Base-by-base conservation (phyloP, 2,888 invertebrate species). In the Eledone cirrhosa region DNA sequence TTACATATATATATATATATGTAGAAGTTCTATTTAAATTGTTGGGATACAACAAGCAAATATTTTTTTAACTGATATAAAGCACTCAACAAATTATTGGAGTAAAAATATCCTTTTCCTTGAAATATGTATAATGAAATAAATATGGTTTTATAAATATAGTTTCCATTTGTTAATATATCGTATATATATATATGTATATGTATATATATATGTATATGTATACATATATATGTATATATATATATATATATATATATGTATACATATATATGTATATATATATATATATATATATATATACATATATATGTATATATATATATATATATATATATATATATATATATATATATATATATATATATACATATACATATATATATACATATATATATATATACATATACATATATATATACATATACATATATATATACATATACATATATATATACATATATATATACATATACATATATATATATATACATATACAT, bases 391-490 rank as follows among this genome's bases (percentile, higher is more conserved):
- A 59, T 4, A 7, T 4, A 59, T 4, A 59, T 4, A 59, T 4
- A 59, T 4, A 59, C 2, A 59, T 4, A 59, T 4, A 59, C 2
- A 59, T 4, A 59, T 4, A 59, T 4, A 59, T 7, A 59, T 4
- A 59, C 2, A 59, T 4, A 59, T 4, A 59, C 2, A 59, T 4
- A 59, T 4, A 59, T 4, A 59, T 4, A 59, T 4, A 59, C 59
- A 59, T 24, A 59, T 24, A 59, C 59, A 59, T 24, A 59, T 24
- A 59, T 24, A 59, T 24, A 59, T 24, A 3, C 59, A 59, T 14
- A 59, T 59, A 59, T 59, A 59, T 59, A 59, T 59, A 59, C 24
- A 59, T 59, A 59, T 59, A 59, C 24, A 59, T 59, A 59, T 59
- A 59, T 59, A 59, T 59, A 59, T 59, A 59, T 59, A 59, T 59